Evolutionary conservation across 2,797 vertebrate species (phyloP), one percentile per base, ranked within the genome.

Genomic region (Urosaurus nigricauda): DNA sequence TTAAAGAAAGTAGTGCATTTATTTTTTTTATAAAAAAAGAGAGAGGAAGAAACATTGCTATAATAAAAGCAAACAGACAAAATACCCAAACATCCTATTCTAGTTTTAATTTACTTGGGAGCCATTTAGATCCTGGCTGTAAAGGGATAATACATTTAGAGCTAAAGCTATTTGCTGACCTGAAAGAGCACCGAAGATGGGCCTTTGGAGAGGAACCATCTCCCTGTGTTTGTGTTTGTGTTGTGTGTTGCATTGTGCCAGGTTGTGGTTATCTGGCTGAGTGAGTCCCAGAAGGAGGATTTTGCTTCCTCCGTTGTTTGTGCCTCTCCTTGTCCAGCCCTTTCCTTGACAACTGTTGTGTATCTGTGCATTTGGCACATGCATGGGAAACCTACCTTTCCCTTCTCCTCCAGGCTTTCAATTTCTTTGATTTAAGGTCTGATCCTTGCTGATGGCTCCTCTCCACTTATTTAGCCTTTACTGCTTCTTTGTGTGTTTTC

Each of bases 1-100:
- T 87, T 56, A 35, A 83, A 92, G 92, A 89, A 84, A 1, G 79
- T 92, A 91, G 94, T 43, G 13, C 71, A 43, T 0, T 21, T 56
- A 29, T 65, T 7, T 65, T 65, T 65, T 68, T 68, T 32, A 58
- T 17, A 58, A 58, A 60, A 16, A 58, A 4, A 65, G 8, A 51
- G 47, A 51, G 47, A 65, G 24, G 29, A 29, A 29, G 65, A 68
- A 32, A 68, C 65, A 68, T 32, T 29, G 40, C 40, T 82, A 65
- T 63, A 43, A 82, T 40, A 40, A 26, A 82, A 65, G 37, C 37
- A 17, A 58, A 32, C 58, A 65, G 40, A 16, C 60, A 43, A 65
- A 43, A 65, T 68, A 32, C 65, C 58, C 37, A 6, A 32, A 53
- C 5, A 29, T 17, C 65, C 29, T 68, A 32, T 29, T 29, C 65